These are phyloP conservation scores for Zapornia atra DNA, from an alignment of 2,113 vertebrate genomes.

Conservation along the genomic window DNA sequence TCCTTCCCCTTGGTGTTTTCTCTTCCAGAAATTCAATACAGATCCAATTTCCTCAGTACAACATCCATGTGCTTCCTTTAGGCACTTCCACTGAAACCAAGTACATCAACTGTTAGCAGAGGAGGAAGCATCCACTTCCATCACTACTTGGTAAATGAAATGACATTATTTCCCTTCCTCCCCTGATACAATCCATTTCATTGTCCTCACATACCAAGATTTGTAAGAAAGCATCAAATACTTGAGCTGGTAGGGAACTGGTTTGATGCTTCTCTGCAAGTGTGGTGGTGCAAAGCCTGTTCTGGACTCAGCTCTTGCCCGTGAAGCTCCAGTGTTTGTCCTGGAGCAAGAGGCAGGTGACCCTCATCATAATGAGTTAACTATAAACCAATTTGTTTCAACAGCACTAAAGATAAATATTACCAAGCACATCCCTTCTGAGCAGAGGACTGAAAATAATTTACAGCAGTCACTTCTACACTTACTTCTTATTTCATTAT, in stretches of 20 bases:
- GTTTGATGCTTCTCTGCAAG: not conserved
- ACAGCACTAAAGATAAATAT: not conserved
- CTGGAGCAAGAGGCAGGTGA: not conserved
- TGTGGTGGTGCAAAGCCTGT: not conserved
- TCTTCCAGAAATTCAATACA: constrained; percentile 15
- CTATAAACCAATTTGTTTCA: not conserved
- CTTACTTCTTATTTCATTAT: not conserved
- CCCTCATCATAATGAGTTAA: not conserved
- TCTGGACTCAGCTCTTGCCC: not conserved
- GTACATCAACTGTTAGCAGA: not conserved
- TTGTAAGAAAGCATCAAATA: not conserved
- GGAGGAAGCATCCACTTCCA: not conserved
- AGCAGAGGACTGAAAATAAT: not conserved
- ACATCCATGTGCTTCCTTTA: not conserved
- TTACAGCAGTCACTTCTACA: not conserved
- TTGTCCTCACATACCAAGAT: not conserved
- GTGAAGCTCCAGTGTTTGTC: not conserved
- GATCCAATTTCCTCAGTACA: not conserved
- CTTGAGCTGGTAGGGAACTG: not conserved
- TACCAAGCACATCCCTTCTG: not conserved
- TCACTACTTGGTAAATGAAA: not conserved
- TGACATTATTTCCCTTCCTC: not conserved
- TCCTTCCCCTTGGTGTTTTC: not conserved
- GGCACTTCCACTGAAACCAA: not conserved
- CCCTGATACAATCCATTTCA: not conserved